Base-by-base conservation (phyloP, 2,797 vertebrate species). In the Mastacembelus armatus region DNA sequence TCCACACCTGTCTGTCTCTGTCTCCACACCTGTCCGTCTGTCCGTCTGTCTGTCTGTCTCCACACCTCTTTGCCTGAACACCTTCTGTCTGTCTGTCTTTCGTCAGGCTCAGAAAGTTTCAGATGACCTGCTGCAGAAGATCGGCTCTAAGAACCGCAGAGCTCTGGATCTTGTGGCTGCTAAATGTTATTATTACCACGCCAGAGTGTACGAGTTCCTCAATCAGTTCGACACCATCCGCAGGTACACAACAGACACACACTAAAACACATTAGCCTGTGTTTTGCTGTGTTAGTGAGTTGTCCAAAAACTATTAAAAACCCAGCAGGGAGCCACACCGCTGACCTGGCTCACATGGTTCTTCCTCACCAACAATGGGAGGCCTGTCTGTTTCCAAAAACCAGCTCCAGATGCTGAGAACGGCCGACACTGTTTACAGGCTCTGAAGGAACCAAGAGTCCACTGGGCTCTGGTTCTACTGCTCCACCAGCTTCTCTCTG, bases 181-280 rank as follows among this genome's bases (percentile, higher is more conserved):
- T 0, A 98, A 98, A 72, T 99, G 97, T 88, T 99, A 98, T 39
- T 99, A 98, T 63, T 98, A 98, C 71, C 96, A 99, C 39, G 95
- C 96, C 29, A 89, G 97, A 3, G 95, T 97, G 70, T 98, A 98
- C 2, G 97, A 99, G 86, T 98, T 97, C 89, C 95, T 96, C 49
- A 93, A 95, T 73, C 95, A 96, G 80, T 93, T 98, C 21, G 95
- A 98, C 9, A 92, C 90, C 67, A 86, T 86, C 24, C 85, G 86
- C 77, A 88, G 67, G 32, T 32, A 77, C 2, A 11, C 12, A n/a
- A 3, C 15, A 22, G 7, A 14, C 39, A 15, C 35, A 27, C 16
- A 10, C 32, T 30, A n/a, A 24, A 11, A 29, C 24, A 24, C 44
- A 2, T 33, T 30, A 29, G 4, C 8, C 32, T 33, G n/a, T n/a